A percentile compares a stretch with the other conserved stretches of the same genome.
These are phyloP conservation scores for Cryptosula pallasiana DNA, from an alignment of 2,888 invertebrate genomes.

Conservation along the genomic window DNA sequence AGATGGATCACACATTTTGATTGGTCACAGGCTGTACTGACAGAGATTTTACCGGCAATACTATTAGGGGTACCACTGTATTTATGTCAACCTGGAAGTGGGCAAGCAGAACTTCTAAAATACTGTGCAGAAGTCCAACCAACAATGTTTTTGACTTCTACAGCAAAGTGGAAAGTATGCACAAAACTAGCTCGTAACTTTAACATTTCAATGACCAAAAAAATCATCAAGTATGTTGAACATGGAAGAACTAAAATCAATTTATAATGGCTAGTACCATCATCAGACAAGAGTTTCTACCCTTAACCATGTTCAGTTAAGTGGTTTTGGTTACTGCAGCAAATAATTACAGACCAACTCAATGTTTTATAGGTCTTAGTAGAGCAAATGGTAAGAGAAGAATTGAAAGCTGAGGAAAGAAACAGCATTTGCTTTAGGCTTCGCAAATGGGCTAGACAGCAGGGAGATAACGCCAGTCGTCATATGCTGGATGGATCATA, in stretches of 20 bases:
- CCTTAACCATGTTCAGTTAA: not conserved
- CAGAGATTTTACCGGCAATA: not conserved
- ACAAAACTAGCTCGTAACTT: no score
- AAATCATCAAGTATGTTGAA: no score
- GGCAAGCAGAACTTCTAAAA: not conserved
- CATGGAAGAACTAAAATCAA: no score
- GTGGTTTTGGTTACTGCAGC: not conserved
- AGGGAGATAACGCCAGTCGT: not conserved
- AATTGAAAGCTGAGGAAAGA: not conserved
- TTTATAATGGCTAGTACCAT: not conserved
- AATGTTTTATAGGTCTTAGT: not conserved
- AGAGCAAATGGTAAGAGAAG: not conserved
- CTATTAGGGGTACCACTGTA: constrained; percentile 2
- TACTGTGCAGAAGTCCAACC: not conserved
- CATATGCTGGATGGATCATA: not conserved
- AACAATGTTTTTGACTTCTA: constrained; percentile 13
- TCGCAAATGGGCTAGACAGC: not conserved
- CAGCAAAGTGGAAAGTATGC: not conserved
- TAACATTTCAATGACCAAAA: no score
- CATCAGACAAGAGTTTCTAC: not conserved
- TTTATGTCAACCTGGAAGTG: not conserved
- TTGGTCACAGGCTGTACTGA: not conserved
- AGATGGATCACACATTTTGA: not conserved
- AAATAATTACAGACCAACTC: not conserved
- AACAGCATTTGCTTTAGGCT: not conserved